phyloP scores from a whole-genome alignment of 2,113 vertebrate genomes.

The Sapayoa aenigma region DNA sequence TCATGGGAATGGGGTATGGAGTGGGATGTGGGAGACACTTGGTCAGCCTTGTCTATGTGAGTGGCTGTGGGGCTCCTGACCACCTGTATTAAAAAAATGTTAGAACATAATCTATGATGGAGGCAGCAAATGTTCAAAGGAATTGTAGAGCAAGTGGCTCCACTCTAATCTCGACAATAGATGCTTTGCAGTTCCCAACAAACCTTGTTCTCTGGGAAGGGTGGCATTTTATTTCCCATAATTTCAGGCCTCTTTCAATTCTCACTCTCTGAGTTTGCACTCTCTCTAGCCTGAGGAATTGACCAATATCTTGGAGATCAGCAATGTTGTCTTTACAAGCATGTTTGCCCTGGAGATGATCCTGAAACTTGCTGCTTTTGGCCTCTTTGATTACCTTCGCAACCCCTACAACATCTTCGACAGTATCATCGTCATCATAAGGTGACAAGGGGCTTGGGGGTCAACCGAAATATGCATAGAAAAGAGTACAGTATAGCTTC shows the following conservation, averaged over 20 bases:
- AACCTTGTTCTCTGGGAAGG: neutral
- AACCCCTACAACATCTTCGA: constrained; percentile 98
- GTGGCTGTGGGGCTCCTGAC: neutral
- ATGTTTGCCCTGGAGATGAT: constrained; percentile 99
- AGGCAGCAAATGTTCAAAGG: neutral
- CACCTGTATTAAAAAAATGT: neutral
- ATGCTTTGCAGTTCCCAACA: neutral
- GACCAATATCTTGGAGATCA: constrained; percentile 96
- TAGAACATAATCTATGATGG: neutral
- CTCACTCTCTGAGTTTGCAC: constrained; percentile 25
- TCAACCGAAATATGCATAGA: neutral
- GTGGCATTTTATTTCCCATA: neutral
- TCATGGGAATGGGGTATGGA: accelerated
- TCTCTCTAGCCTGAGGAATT: constrained; percentile 88
- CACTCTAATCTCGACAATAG: neutral
- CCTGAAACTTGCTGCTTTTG: constrained; percentile 92
- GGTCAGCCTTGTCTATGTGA: neutral
- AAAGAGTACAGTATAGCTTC: neutral
- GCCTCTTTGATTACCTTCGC: constrained; percentile 90
- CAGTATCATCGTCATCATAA: constrained; percentile 96
- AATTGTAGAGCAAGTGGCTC: neutral
- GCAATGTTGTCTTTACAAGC: constrained; percentile 98
- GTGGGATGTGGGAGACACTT: neutral
- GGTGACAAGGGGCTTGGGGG: constrained; percentile 70
- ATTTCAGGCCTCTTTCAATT: neutral